phyloP scores from a whole-genome alignment of 30 jellyfish, hydroid and myxozoan genomes.

The Hydractinia symbiolongicarpus region DNA sequence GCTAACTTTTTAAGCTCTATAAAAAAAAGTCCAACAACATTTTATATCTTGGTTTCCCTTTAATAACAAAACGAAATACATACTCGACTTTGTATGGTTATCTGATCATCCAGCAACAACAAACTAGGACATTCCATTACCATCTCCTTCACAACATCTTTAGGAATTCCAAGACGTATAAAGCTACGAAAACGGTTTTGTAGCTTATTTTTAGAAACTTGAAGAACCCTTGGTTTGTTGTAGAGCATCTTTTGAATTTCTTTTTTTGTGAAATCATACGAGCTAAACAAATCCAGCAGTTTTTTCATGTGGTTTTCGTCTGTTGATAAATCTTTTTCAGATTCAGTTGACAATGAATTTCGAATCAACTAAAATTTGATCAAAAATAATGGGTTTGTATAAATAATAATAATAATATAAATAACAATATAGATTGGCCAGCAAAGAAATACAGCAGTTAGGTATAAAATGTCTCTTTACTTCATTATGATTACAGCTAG shows the following conservation, averaged over 20 bases:
- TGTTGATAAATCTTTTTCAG: not conserved
- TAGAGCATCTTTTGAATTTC: conserved; percentile 7
- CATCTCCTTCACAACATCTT: conserved; percentile 29
- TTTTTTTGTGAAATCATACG: conserved; percentile 12
- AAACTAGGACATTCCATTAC: conserved; percentile 30
- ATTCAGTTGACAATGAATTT: not conserved
- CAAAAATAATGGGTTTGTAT: too few relatives aligned
- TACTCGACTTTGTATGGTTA: conserved; percentile 20
- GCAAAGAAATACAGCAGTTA: too few relatives aligned
- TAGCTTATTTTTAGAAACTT: conserved; percentile 28
- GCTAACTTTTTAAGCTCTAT: too few relatives aligned
- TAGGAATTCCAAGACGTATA: not conserved
- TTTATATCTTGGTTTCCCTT: too few relatives aligned
- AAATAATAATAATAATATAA: too few relatives aligned
- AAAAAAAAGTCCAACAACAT: too few relatives aligned
- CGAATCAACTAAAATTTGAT: too few relatives aligned
- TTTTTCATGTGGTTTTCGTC: conserved; percentile 10
- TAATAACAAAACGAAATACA: not conserved
- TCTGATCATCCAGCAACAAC: conserved; percentile 1
- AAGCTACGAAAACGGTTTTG: not conserved
- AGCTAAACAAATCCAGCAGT: not conserved
- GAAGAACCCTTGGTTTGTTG: conserved; percentile 23
- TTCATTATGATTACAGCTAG: too few relatives aligned
- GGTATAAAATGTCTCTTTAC: too few relatives aligned
- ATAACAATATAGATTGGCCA: too few relatives aligned